Percentiles rank a stretch among this genome's conserved stretches.
Conservation (phyloP, 2,797 vertebrate genomes). For the Oceanodroma leucorhoa region DNA sequence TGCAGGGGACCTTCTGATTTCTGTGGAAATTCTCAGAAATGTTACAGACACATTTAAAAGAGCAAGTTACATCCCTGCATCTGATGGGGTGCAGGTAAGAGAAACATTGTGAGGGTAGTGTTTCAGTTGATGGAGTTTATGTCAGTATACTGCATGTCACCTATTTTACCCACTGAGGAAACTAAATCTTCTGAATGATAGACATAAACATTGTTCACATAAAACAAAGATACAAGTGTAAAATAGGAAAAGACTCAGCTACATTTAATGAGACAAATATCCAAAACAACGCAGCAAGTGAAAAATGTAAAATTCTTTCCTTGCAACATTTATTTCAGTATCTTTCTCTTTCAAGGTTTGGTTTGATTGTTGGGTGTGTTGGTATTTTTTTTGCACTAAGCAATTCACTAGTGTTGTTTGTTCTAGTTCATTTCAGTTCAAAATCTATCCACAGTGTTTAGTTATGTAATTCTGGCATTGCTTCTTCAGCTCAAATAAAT, state of each 20-base stretch:
- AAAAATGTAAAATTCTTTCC: neutral
- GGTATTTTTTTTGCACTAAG: neutral
- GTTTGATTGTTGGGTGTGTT: neutral
- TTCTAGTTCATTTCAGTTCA: neutral
- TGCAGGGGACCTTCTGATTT: constrained; percentile 93
- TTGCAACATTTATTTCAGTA: neutral
- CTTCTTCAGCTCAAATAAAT: constrained; percentile 22
- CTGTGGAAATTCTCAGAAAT: constrained; percentile 97
- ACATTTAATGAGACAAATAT: neutral
- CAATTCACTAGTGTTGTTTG: neutral
- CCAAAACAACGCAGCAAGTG: neutral
- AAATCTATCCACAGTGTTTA: neutral
- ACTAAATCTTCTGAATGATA: neutral
- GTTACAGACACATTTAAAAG: constrained; percentile 98
- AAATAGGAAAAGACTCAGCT: neutral
- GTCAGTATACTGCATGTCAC: neutral
- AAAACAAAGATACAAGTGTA: neutral
- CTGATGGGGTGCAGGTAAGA: constrained; percentile 96
- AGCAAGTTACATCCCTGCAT: constrained; percentile 95
- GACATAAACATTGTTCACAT: neutral
- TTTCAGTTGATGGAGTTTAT: neutral
- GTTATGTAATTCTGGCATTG: neutral
- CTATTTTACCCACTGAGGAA: neutral
- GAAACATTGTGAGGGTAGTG: neutral
- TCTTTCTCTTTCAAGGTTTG: neutral